These are phyloP conservation scores for Lota lota DNA, from an alignment of 2,113 vertebrate species.

Conservation along the genomic window DNA sequence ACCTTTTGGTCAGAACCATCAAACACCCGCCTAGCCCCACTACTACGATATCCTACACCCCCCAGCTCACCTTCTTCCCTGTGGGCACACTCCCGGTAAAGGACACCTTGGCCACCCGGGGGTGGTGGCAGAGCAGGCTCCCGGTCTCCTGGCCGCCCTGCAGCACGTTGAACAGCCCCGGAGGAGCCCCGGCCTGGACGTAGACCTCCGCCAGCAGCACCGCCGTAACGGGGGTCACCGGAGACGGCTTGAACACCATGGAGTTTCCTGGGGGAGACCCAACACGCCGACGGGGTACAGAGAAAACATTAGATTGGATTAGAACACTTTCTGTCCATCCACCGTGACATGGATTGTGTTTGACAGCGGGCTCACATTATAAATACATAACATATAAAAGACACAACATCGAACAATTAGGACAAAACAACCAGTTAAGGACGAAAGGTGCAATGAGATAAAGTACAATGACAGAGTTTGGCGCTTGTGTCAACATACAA, in stretches of 20 bases:
- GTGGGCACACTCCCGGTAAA: conserved; percentile 95
- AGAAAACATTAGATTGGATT: too few species aligned
- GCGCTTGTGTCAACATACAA: too few species aligned
- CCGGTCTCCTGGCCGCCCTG: conserved; percentile 88
- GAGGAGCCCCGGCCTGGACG: conserved; percentile 80
- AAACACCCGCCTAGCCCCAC: too few species aligned
- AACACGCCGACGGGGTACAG: neutral
- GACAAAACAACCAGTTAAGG: too few species aligned
- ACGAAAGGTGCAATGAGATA: neutral
- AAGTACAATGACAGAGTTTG: neutral
- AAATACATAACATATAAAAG: too few species aligned
- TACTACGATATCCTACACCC: neutral
- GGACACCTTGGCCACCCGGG: conserved; percentile 88
- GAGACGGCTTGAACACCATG: conserved; percentile 95
- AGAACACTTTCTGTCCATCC: too few species aligned
- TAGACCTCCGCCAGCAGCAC: conserved; percentile 90
- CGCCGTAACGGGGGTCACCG: conserved; percentile 84
- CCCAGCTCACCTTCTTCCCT: conserved; percentile 81
- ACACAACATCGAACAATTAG: too few species aligned
- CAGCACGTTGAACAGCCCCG: conserved; percentile 90
- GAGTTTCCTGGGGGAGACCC: conserved; percentile 82
- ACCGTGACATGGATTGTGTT: too few species aligned
- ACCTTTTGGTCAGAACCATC: too few species aligned
- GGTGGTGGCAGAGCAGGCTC: conserved; percentile 86
- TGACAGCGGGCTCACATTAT: neutral